Conservation (phyloP, 2,113 vertebrate species). For the Campylorhamphus procurvoides region DNA sequence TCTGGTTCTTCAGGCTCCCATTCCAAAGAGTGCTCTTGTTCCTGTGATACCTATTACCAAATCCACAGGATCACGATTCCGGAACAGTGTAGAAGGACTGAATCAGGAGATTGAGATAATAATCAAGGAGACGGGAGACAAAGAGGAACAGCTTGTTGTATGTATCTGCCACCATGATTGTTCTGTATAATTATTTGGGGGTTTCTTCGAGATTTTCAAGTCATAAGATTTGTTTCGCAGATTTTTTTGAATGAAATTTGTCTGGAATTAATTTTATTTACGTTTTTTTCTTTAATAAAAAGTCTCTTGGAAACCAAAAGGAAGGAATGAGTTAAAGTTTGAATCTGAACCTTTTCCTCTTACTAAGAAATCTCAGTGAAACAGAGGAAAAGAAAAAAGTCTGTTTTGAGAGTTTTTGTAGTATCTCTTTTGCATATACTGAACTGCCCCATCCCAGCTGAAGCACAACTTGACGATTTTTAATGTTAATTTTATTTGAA, state of each 20-base stretch:
- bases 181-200: not conserved
- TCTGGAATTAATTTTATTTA: not conserved
- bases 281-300: not conserved
- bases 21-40: slow-evolving; percentile 93
- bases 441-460: not conserved
- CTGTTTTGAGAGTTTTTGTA: not conserved
- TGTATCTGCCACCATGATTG: slow-evolving; percentile 64
- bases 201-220: not conserved
- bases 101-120: slow-evolving; percentile 99
- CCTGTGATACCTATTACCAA: slow-evolving; percentile 93
- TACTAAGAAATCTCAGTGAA: not conserved
- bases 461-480: not conserved
- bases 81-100: slow-evolving; percentile 96
- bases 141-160: slow-evolving; percentile 93
- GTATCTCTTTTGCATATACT: not conserved
- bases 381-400: not conserved
- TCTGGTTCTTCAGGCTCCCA: slow-evolving; percentile 80
- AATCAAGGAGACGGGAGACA: slow-evolving; percentile 93
- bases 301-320: not conserved
- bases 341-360: not conserved
- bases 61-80: slow-evolving; percentile 91
- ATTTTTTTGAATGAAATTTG: not conserved
- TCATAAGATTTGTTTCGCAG: not conserved
- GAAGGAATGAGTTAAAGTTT: not conserved
- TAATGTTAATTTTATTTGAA: not conserved